Evolutionary conservation across 2,888 invertebrate genomes (phyloP), one percentile per base, ranked within the genome.

Genomic region (Melieria omissa): DNA sequence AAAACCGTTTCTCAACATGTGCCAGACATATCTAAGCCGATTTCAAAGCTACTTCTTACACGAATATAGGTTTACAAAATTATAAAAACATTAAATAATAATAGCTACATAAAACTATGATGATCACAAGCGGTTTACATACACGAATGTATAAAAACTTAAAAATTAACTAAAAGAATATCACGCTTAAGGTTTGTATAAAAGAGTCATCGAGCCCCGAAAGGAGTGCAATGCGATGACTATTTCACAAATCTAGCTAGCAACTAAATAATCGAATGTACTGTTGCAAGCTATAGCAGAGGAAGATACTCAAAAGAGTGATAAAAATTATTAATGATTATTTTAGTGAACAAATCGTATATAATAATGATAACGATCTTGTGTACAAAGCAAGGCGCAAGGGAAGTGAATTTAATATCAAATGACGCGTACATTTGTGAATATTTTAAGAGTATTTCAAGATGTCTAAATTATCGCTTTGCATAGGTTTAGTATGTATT

Each of bases 1-100:
- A 29, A 29, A 29, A 29, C 3, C 29, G 29, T 29, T 12, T 29
- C 71, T 55, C 49, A 54, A 58, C 58, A 45, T 70, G 70, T 70
- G 42, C 65, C 54, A 65, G 65, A 71, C 71, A 65, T 71, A 16
- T 65, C 46, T 46, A 7, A 52, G 65, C n/a, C 12, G 52, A 12
- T 8, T 52, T 52, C 6, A 29, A 29, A 29, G 29, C 29, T 29
- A 29, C 29, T 29, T 3, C 3, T 29, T 29, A 29, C 29, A 29
- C 29, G 29, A 29, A 29, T 29, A 29, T 29, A 29, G 29, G 29
- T 29, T 29, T 29, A 29, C 29, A 29, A 29, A 42, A 69, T 52
- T 16, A 45, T 16, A 10, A 12, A 49, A 54, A 14, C 54, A 9
- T 45, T 45, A 45, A 54, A 14, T 45, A 29, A 16, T 52, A 68